These are phyloP conservation scores for Dinomys branickii DNA, from an alignment of 2,113 vertebrate species.

Conservation along the genomic window DNA sequence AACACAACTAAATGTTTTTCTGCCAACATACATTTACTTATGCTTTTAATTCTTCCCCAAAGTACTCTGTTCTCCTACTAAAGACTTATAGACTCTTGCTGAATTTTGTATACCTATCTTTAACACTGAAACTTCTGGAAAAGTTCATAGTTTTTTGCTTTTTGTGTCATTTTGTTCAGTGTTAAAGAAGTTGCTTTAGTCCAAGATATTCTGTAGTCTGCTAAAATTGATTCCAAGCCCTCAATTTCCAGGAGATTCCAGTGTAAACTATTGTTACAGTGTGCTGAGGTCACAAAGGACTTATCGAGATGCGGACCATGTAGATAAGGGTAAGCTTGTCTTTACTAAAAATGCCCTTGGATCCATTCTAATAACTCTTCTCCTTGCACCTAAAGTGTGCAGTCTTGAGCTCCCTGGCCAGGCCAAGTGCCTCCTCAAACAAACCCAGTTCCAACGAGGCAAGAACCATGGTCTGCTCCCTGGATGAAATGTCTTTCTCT, in stretches of 20 bases:
- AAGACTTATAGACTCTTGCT: not conserved
- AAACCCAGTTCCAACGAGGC: accelerated
- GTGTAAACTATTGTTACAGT: not conserved
- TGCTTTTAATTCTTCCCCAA: not conserved
- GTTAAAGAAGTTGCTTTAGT: not conserved
- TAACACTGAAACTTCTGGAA: not conserved
- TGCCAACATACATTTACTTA: not conserved
- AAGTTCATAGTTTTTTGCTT: not conserved
- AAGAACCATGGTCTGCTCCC: not conserved
- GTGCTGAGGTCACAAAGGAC: not conserved
- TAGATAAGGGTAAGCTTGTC: not conserved
- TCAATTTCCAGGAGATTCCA: not conserved
- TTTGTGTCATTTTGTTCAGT: not conserved
- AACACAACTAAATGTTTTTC: not conserved
- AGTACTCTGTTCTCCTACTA: not conserved
- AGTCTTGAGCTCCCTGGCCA: not conserved
- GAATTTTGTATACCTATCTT: not conserved
- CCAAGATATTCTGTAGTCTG: not conserved
- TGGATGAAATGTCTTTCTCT: not conserved
- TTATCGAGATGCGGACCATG: not conserved
- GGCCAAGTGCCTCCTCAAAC: not conserved
- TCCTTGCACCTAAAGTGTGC: not conserved
- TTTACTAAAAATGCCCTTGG: not conserved
- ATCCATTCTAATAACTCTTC: not conserved
- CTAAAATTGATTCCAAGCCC: not conserved